These are phyloP conservation scores for Grallaria varia DNA, from an alignment of 2,113 vertebrate genomes.

Conservation along the genomic window DNA sequence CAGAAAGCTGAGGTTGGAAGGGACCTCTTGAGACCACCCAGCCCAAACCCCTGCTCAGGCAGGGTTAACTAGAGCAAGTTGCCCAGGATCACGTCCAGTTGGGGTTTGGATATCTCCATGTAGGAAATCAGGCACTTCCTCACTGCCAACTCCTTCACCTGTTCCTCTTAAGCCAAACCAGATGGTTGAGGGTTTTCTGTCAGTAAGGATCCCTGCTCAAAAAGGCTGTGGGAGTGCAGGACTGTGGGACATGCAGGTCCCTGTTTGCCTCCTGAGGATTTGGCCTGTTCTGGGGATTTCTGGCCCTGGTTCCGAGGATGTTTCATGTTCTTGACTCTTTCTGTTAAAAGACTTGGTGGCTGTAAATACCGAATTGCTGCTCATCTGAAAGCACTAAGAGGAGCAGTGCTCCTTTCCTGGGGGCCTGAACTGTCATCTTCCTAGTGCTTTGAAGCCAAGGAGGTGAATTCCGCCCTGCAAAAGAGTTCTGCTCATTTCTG, in stretches of 20 bases:
- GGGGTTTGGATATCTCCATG: background rate
- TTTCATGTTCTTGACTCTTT: background rate
- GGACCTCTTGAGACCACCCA: background rate
- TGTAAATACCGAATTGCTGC: conserved; percentile 13
- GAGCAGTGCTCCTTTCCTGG: background rate
- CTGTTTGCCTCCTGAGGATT: background rate
- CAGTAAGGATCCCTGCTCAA: background rate
- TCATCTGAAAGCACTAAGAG: conserved; percentile 15
- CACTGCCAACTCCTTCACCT: background rate
- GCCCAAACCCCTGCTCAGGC: background rate
- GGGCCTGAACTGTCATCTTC: conserved; percentile 4
- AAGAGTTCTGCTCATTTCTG: background rate
- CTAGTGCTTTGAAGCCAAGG: conserved; percentile 14
- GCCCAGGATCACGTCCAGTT: background rate
- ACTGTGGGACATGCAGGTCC: background rate
- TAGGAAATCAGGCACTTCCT: background rate
- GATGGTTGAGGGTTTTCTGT: background rate
- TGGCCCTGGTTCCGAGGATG: background rate
- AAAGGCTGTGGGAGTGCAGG: background rate
- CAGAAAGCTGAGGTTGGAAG: background rate
- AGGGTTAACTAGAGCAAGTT: background rate
- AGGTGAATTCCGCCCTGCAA: background rate
- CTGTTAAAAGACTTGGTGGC: background rate
- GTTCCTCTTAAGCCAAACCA: background rate
- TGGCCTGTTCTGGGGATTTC: background rate